Evolutionary conservation across 2,113 vertebrate species (phyloP), one percentile per base, ranked within the genome.

Genomic region (Cavia aperea): DNA sequence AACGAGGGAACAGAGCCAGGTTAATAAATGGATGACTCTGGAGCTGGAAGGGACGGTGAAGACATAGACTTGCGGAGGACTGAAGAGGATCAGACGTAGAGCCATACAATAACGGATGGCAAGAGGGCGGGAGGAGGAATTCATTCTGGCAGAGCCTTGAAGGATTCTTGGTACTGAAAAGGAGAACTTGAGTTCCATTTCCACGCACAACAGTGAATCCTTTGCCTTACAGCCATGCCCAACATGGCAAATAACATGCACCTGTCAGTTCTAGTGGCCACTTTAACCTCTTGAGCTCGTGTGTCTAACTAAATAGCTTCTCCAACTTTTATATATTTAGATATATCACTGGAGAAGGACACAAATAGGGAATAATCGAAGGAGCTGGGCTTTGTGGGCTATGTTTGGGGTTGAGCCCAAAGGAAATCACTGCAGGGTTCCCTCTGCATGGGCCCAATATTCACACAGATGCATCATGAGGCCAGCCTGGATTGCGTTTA

Each of bases 381-480:
- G 33, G 26, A 78, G 3, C n/a, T 12, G 73, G 83, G 46, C n/a
- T 58, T 39, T 29, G 23, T 54, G 75, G 75, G 51, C 63, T 88
- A 79, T 65, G 83, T 86, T 92, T 86, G 73, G 70, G 93, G 56
- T n/a, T 36, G 29, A 82, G 66, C 82, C 68, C 39, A 68, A 51
- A 93, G 66, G 83, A 66, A 63, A 36, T 26, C 14, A 2, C 79
- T 33, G 1, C 54, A 8, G 2, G 0, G 21, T 66, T 21, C 51
- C 73, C 13, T 36, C 62, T 36, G 19, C 65, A 58, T 62, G 26
- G 29, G 31, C 36, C 66, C 56, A 49, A 14, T 60, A 73, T 87
- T 63, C 7, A 0, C 23, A 26, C 39, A 10, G 79, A 36, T 1
- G 26, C 54, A 14, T 66, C 75, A 8, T 39, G n/a, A 86, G 86